Base-by-base conservation (phyloP, 2,888 invertebrate genomes). In the Pyrochroa serraticornis region DNA sequence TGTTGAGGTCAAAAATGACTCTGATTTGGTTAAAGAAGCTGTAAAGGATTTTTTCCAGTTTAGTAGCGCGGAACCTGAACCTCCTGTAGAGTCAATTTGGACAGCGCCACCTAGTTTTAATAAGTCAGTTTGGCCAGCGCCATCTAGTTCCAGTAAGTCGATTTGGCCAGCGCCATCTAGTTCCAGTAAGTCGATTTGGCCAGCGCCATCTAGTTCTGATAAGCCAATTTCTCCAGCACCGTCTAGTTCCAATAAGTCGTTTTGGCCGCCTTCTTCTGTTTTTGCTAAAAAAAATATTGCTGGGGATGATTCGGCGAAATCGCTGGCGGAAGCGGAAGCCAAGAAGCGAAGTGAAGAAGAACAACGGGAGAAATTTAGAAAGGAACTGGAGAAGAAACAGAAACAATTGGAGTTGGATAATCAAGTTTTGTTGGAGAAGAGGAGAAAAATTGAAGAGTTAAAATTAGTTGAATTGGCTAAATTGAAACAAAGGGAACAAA, bases 281-380 rank as follows among this genome's bases (percentile, higher is more conserved):
- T 1, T 30, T n/a, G 43, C n/a, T 10, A 33, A 33, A 5, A 38
- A 30, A n/a, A 36, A 55, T 2, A 7, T 41, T 41, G 10, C 35
- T 58, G 8, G 10, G 9, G 7, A 13, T 0, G 8, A 30, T 10
- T 35, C 41, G 9, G 33, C 31, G 30, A 31, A 36, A 30, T 5
- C 7, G 34, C 33, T 47, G 3, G 41, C 50, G 51, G 46, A 60
- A 46, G 36, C 36, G 8, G 44, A 58, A 39, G 35, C 48, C 1
- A 55, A 41, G 22, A 36, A 38, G 32, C 36, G 39, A 12, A 61
- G 44, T 71, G 72, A 7, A 71, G 72, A 9, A 68, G 69, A 30
- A 47, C 34, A 41, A 57, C 14, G 47, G 36, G 35, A 60, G 43
- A 45, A 61, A 35, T 7, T 44, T 6, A 35, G 42, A 3, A 38